Base-by-base conservation (phyloP, 2,797 vertebrate species). In the Philypnodon macrostomus region DNA sequence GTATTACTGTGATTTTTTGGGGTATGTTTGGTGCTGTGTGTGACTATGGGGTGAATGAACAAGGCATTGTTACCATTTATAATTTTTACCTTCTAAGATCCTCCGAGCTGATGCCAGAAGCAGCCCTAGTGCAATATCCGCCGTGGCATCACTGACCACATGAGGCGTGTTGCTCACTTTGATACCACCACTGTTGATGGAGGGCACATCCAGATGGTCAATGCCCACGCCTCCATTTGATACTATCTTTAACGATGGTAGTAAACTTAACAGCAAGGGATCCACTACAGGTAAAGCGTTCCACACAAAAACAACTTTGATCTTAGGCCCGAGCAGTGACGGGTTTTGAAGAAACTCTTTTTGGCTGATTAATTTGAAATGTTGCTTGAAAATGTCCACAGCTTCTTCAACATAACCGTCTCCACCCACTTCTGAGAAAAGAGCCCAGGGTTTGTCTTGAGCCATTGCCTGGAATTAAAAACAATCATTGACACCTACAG, bases 171-270 rank as follows among this genome's bases (percentile, higher is more conserved):
- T 88, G 57, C 85, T 52, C 21, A 88, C 69, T 50, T 85, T 91
- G 27, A 88, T 83, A 0, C 87, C 86, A 4, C 77, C 77, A 15
- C 84, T 58, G 36, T 58, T 67, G 15, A 92, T 65, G 54, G 88
- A 73, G 0, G 73, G 72, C 60, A 91, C 40, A 17, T 93, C 83
- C 59, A 92, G 35, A 61, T 91, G 91, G 65, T 92, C 89, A 23
- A 81, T 44, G 33, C 90, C 90, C 12, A 67, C 87, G 2, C 91
- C 91, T 13, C 53, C 24, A 4, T 33, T 89, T 47, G 70, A 83
- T 13, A 92, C 67, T 8, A 90, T 51, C 67, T 89, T 91, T 48
- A 93, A 58, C 1, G 60, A 69, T 4, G 88, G 88, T 9, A 91
- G 69, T 47, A 56, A 57, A 27, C 49, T 29, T 2, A 93, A 81